These are phyloP conservation scores for Orthosia incerta DNA, from an alignment of 2,888 invertebrate species.

Conservation along the genomic window DNA sequence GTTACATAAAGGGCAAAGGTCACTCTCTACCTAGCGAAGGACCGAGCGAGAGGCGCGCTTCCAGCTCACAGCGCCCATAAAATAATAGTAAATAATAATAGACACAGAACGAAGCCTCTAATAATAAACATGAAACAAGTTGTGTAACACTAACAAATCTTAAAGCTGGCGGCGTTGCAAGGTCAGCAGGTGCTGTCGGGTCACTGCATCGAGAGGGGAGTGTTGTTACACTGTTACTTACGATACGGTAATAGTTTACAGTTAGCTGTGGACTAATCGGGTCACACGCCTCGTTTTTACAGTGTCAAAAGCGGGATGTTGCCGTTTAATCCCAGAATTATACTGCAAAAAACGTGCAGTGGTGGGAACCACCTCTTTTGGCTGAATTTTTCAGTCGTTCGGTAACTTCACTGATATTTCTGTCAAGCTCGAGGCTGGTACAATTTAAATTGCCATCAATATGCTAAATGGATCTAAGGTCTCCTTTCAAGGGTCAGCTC, in stretches of 20 bases:
- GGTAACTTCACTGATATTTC: no score
- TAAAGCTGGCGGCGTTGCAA: conserved; percentile 77
- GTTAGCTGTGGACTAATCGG: neutral
- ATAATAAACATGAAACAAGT: conserved; percentile 46
- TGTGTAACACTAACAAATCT: conserved; percentile 56
- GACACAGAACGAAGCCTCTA: conserved; percentile 26
- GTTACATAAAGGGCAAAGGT: neutral
- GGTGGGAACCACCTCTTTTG: no score
- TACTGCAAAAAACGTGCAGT: no score
- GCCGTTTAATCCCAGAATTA: no score
- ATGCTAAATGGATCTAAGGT: no score
- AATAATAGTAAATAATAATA: conserved; percentile 36
- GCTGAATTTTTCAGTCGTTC: no score
- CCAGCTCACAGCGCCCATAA: conserved; percentile 1
- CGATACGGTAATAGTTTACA: conserved; percentile 58
- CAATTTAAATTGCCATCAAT: no score
- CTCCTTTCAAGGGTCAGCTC: no score
- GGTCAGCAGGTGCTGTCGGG: conserved; percentile 85
- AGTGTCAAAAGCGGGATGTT: no score
- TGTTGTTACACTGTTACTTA: conserved; percentile 68
- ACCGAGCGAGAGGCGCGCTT: neutral
- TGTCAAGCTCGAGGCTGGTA: no score
- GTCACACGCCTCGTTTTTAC: no score
- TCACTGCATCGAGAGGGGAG: conserved; percentile 82
- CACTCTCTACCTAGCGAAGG: neutral